Percentiles rank a stretch among this genome's conserved stretches.
Evolutionary conservation across 2,797 vertebrate genomes (phyloP).

Genomic region (Cynopterus sphinx): DNA sequence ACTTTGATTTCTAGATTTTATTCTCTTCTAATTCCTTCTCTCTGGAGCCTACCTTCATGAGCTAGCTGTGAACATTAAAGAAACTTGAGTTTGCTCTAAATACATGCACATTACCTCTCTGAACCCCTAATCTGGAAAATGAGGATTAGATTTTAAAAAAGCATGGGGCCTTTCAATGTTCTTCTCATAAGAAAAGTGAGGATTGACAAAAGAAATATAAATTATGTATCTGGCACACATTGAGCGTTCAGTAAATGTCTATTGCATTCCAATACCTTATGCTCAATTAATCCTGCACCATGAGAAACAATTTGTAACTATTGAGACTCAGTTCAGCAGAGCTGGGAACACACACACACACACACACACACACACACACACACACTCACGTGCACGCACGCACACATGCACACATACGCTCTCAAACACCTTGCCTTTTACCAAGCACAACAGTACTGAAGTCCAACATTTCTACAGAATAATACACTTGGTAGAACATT

Average conservation of each 20-base stretch:
- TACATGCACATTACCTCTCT: neutral
- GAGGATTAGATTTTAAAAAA: neutral
- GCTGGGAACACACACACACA: neutral
- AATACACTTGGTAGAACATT: slow-evolving; percentile 13
- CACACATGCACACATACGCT: neutral
- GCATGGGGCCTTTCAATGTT: no score
- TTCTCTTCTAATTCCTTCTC: neutral
- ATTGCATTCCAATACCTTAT: neutral
- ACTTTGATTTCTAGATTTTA: neutral
- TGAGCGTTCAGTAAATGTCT: neutral
- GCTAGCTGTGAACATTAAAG: neutral
- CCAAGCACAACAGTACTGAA: neutral
- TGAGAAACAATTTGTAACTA: neutral
- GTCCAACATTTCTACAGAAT: neutral
- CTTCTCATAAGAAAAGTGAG: neutral
- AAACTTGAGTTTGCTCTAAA: neutral
- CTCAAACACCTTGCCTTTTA: neutral
- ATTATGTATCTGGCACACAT: neutral
- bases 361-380: neutral
- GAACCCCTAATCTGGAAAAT: neutral
- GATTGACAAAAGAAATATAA: neutral
- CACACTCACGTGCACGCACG: neutral
- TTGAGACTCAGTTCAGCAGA: neutral
- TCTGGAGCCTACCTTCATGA: neutral
- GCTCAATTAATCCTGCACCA: neutral